A percentile compares a stretch with the other conserved stretches of the same genome.
Conservation (phyloP, 2,797 vertebrate species). For the Sciurus carolinensis region DNA sequence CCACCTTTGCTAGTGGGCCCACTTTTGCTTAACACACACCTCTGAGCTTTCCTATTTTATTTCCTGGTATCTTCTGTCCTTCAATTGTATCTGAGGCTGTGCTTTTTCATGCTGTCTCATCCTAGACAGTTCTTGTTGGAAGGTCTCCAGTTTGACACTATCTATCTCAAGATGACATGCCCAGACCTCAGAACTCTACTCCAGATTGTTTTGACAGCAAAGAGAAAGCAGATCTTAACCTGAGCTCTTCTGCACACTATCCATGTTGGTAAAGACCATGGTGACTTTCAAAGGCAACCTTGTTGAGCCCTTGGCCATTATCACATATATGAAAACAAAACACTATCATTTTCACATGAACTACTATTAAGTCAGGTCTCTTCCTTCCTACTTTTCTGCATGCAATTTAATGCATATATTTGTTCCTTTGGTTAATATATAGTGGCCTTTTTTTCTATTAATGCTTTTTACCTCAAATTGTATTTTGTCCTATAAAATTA, state of each 20-base stretch:
- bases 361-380: conserved; percentile 20
- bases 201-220: not conserved
- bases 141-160: not conserved
- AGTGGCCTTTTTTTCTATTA: not conserved
- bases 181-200: not conserved
- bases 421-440: conserved; percentile 45
- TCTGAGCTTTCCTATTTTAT: not conserved
- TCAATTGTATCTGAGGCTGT: not conserved
- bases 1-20: not conserved
- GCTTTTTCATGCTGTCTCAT: not conserved
- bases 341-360: conserved; percentile 3
- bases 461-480: conserved; percentile 35
- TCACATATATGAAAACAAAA: conserved; percentile 25
- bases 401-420: not conserved
- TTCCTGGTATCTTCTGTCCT: not conserved
- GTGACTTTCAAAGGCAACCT: not conserved
- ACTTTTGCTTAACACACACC: not conserved
- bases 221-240: not conserved
- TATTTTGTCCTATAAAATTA: conserved; percentile 56
- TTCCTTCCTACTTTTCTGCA: not conserved
- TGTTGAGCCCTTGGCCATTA: not conserved
- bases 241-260: not conserved
- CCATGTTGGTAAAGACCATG: not conserved
- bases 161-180: not conserved
- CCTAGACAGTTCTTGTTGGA: not conserved